Evolutionary conservation across 2,797 vertebrate genomes (phyloP).

Genomic region (Poecilia gillii): DNA sequence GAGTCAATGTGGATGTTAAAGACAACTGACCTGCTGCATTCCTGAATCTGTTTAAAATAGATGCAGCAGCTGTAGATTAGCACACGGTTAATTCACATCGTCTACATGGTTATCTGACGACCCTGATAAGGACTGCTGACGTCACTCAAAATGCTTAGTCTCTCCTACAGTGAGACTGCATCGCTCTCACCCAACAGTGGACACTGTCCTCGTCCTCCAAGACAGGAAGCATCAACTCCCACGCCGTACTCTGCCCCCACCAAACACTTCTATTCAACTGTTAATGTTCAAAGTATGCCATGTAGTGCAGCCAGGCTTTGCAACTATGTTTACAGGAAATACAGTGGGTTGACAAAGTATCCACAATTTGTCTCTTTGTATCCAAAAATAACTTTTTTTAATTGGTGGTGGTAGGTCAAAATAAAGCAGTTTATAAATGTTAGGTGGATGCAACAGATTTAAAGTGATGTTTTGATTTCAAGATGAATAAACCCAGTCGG

Average conservation of each 20-base stretch:
- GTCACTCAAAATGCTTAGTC: conserved; percentile 3
- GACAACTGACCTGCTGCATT: conserved; percentile 4
- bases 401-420: neutral
- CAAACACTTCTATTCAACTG: neutral
- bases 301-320: neutral
- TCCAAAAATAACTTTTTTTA: neutral
- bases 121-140: neutral
- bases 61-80: neutral
- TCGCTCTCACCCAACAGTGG: neutral
- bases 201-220: neutral
- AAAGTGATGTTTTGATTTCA: neutral
- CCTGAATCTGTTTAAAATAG: neutral
- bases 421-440: neutral
- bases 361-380: neutral
- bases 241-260: no score
- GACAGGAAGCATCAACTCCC: conserved; percentile 9
- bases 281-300: neutral
- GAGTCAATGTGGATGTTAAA: neutral
- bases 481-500: neutral
- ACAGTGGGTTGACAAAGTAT: neutral
- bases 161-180: neutral
- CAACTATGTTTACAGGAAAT: neutral
- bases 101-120: neutral
- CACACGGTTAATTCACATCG: neutral
- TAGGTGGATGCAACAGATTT: neutral